Percentiles rank a stretch among this genome's conserved stretches.
These are phyloP conservation scores for Nysson spinosus DNA, from an alignment of 2,888 invertebrate species.

Conservation along the genomic window DNA sequence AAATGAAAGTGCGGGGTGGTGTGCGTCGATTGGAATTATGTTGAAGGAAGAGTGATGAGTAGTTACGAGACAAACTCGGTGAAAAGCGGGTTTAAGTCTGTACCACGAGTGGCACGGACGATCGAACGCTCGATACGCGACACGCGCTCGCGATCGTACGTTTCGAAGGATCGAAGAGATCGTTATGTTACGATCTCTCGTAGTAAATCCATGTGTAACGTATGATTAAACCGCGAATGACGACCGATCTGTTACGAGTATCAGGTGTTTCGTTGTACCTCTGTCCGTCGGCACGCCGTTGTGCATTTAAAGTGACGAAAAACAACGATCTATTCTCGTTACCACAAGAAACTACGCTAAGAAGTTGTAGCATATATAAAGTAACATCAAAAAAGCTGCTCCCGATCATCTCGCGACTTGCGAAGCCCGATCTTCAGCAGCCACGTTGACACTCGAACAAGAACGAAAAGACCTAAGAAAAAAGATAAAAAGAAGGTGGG, in stretches of 20 bases:
- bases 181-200: neutral
- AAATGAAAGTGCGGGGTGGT: slow-evolving; percentile 32
- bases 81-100: slow-evolving; percentile 28
- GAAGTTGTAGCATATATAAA: too few relatives aligned
- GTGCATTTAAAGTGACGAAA: too few relatives aligned
- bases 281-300: too few relatives aligned
- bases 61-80: slow-evolving; percentile 18
- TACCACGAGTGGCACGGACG: slow-evolving; percentile 32
- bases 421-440: neutral
- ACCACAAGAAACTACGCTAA: too few relatives aligned
- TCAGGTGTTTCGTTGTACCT: too few relatives aligned
- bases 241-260: too few relatives aligned
- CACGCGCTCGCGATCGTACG: slow-evolving; percentile 23
- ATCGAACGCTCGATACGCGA: slow-evolving; percentile 36
- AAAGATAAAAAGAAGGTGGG: neutral
- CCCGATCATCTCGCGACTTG: neutral
- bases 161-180: slow-evolving; percentile 18
- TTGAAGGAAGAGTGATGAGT: slow-evolving; percentile 38
- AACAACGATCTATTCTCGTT: too few relatives aligned
- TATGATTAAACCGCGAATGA: too few relatives aligned
- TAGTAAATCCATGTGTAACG: too few relatives aligned
- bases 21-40: slow-evolving; percentile 25
- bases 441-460: neutral
- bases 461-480: neutral
- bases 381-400: too few relatives aligned